These are phyloP conservation scores for Distichodus sexfasciatus DNA, from an alignment of 2,797 vertebrate species.

Conservation along the genomic window DNA sequence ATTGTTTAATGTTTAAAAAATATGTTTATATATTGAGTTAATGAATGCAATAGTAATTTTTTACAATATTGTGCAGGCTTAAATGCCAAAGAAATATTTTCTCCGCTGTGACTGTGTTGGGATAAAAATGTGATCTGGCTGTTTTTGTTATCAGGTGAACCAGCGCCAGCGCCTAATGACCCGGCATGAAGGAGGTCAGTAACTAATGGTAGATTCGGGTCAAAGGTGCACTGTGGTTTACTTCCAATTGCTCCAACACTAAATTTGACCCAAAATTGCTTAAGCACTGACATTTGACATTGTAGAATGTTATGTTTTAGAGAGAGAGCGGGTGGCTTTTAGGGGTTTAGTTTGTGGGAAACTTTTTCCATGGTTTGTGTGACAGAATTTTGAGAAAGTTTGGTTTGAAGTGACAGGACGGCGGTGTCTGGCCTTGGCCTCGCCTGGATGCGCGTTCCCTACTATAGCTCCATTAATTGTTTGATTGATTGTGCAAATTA, in stretches of 20 bases:
- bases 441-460: not conserved
- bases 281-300: not conserved
- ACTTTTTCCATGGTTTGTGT: not conserved
- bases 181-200: not conserved
- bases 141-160: not conserved
- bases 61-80: no score
- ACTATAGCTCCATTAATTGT: constrained; percentile 38
- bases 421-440: not conserved
- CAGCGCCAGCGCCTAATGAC: not conserved
- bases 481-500: constrained; percentile 47
- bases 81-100: no score
- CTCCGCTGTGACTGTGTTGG: no score
- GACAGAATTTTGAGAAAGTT: not conserved
- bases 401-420: not conserved
- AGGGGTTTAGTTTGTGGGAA: not conserved
- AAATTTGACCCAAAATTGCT: no score
- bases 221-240: not conserved
- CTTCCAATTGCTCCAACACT: not conserved
- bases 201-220: not conserved
- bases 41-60: no score
- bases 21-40: no score
- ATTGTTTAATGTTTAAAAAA: no score
- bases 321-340: not conserved
- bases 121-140: not conserved
- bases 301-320: not conserved